A percentile compares a stretch with the other conserved stretches of the same genome.
Evolutionary conservation across 2,797 vertebrate genomes (phyloP).

Genomic region (Syndactyla subalaris): DNA sequence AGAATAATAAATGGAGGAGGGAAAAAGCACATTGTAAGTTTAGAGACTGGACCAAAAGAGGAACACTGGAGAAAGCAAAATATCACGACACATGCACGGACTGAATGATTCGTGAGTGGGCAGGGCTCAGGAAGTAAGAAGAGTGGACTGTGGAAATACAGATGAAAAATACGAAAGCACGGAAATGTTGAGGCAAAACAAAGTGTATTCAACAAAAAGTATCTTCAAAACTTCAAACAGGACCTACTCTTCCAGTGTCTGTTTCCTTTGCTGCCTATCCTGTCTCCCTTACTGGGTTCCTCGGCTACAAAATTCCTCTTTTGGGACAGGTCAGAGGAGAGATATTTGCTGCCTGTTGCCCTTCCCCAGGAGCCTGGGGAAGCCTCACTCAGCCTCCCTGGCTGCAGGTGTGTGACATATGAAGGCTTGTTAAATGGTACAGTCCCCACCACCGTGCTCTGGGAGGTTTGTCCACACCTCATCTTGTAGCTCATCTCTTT

Average conservation of each 20-base stretch:
- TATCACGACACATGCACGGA: not conserved
- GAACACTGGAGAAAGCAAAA: not conserved
- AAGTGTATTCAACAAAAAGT: not conserved
- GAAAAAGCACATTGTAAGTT: not conserved
- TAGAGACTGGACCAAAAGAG: not conserved
- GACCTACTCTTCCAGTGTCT: not conserved
- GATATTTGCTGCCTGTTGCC: not conserved
- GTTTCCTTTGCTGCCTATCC: not conserved
- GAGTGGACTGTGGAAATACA: not conserved
- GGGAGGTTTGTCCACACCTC: not conserved
- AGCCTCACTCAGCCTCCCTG: not conserved
- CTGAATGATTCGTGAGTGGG: not conserved
- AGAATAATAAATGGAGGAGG: not conserved
- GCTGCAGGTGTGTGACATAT: not conserved
- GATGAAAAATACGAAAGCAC: not conserved
- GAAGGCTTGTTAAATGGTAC: not conserved
- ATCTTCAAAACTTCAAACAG: not conserved
- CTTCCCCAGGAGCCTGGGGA: not conserved
- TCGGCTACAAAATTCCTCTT: not conserved
- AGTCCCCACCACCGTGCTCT: rapidly evolving
- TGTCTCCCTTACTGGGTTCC: not conserved
- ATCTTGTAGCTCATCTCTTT: not conserved
- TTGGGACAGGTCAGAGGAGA: not conserved
- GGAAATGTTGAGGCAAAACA: not conserved
- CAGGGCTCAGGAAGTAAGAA: not conserved